phyloP scores from a whole-genome alignment of 1,140 invertebrate genomes.

The Magallana gigas region DNA sequence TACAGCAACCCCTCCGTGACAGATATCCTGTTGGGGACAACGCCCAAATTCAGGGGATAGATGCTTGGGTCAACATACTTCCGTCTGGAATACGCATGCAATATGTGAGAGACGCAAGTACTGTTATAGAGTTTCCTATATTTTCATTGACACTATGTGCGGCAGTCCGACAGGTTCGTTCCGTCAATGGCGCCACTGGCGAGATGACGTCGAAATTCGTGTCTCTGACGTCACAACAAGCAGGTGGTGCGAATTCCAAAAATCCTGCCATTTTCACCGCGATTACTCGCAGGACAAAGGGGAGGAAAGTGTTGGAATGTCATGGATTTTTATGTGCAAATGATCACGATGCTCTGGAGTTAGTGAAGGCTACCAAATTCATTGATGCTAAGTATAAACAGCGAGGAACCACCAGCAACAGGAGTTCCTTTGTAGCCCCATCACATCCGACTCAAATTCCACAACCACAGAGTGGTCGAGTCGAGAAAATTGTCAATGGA shows the following conservation, averaged over 20 bases:
- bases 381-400: slow-evolving; percentile 67
- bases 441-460: background rate
- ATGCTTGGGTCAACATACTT: slow-evolving; percentile 91
- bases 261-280: slow-evolving; percentile 98
- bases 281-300: slow-evolving; percentile 94
- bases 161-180: slow-evolving; percentile 84
- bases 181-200: slow-evolving; percentile 67
- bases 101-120: slow-evolving; percentile 96
- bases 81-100: slow-evolving; percentile 97
- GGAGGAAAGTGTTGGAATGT: slow-evolving; percentile 99
- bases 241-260: slow-evolving; percentile 80
- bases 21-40: slow-evolving; percentile 84
- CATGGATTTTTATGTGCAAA: slow-evolving; percentile 98
- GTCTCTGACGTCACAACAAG: slow-evolving; percentile 92
- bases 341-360: slow-evolving; percentile 72
- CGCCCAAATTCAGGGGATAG: slow-evolving; percentile 70
- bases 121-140: slow-evolving; percentile 98
- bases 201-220: slow-evolving; percentile 87
- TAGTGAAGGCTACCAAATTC: slow-evolving; percentile 73
- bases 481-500: background rate
- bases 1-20: slow-evolving; percentile 97
- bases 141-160: slow-evolving; percentile 98
- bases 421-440: background rate
- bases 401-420: slow-evolving; percentile 42
- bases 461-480: background rate